These are phyloP conservation scores for Sakesphorus luctuosus DNA, from an alignment of 2,113 vertebrate genomes.

Conservation along the genomic window DNA sequence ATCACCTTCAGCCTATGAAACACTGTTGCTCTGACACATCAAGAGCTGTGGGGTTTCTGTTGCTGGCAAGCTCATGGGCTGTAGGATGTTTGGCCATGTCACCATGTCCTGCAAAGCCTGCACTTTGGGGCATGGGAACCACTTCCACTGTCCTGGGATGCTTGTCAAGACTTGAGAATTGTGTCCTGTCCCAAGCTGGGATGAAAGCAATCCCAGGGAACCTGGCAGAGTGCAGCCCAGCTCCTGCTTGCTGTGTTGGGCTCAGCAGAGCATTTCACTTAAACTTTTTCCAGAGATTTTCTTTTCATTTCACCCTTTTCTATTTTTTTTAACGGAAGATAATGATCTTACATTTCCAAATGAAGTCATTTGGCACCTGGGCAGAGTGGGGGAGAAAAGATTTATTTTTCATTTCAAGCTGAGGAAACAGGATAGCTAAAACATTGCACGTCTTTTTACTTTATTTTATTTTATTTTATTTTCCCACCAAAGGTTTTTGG, in stretches of 20 bases:
- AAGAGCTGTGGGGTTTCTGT: not conserved
- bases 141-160: not conserved
- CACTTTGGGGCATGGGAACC: not conserved
- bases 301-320: constrained; percentile 25
- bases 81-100: not conserved
- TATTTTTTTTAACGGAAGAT: not conserved
- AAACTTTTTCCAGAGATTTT: constrained; percentile 43
- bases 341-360: constrained; percentile 43
- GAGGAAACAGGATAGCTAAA: constrained; percentile 45
- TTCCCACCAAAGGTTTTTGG: not conserved
- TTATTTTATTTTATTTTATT: not conserved
- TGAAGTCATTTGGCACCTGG: constrained; percentile 50
- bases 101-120: accelerated
- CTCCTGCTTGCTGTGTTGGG: not conserved
- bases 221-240: not conserved
- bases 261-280: not conserved
- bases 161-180: not conserved
- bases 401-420: constrained; percentile 44
- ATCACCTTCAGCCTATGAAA: accelerated
- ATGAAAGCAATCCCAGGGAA: not conserved
- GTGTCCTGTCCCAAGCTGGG: not conserved
- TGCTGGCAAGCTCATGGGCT: not conserved
- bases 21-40: not conserved
- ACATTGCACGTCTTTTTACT: not conserved
- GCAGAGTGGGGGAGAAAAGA: not conserved